A percentile compares a stretch with the other conserved stretches of the same genome.
These are phyloP conservation scores for Labrus mixtus DNA, from an alignment of 2,113 vertebrate genomes.

Conservation along the genomic window DNA sequence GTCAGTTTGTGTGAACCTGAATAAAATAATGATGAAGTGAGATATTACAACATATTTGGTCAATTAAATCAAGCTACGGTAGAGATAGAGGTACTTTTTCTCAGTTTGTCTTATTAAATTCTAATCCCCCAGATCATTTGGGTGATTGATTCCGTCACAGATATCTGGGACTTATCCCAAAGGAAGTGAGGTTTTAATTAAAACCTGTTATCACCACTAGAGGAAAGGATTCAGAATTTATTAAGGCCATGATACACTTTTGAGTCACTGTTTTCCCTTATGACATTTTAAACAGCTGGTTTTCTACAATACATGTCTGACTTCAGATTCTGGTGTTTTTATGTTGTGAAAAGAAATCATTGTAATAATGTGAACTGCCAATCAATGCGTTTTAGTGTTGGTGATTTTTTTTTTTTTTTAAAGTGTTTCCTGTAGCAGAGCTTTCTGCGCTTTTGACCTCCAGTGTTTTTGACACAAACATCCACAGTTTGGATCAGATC, in stretches of 20 bases:
- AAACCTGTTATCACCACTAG: constrained; percentile 66
- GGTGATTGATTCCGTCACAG: constrained; percentile 70
- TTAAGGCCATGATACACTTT: constrained; percentile 66
- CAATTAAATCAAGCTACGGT: not conserved
- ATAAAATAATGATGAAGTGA: not conserved
- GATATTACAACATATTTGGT: not conserved
- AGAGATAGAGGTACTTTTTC: constrained; percentile 5
- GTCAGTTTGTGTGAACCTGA: constrained; percentile 5
- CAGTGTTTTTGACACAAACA: constrained; percentile 41
- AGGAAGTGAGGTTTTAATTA: constrained; percentile 70
- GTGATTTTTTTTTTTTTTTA: no score
- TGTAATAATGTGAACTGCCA: not conserved
- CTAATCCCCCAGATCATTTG: constrained; percentile 61
- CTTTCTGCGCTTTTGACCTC: constrained; percentile 32
- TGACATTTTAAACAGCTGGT: constrained; percentile 2
- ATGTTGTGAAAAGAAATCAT: not conserved
- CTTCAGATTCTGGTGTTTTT: not conserved
- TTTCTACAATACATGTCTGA: not conserved
- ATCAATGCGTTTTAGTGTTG: not conserved
- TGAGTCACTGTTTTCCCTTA: not conserved
- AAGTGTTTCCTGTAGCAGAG: not conserved
- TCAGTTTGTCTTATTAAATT: constrained; percentile 46
- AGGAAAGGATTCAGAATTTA: constrained; percentile 66
- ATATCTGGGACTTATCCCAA: constrained; percentile 73
- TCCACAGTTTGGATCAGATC: constrained; percentile 58